Base-by-base conservation (phyloP, 2,113 vertebrate genomes). In the Crotophaga sulcirostris region DNA sequence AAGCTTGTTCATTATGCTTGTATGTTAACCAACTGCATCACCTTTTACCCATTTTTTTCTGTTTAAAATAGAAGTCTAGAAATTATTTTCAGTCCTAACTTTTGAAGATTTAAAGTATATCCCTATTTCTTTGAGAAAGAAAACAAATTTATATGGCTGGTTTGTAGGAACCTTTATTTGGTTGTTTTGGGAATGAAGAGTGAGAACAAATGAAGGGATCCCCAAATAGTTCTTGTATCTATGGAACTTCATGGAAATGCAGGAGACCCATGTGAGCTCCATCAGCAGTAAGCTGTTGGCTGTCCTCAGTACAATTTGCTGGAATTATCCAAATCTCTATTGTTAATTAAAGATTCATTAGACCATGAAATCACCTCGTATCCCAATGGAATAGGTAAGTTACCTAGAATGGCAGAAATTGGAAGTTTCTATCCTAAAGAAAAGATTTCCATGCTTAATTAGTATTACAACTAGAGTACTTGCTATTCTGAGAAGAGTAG, bases 271-370 rank as follows among this genome's bases (percentile, higher is more conserved):
- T 11, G 64, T 74, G 55, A 93, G 8, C 29, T 74, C 54, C 38
- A 70, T 58, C 45, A 89, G 13, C 23, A 62, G 29, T 59, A 67
- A 77, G 29, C 18, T 86, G 12, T 70, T 93, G 29, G 33, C 80
- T 81, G 33, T 78, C 44, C 76, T 91, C 38, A 78, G 47, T 82
- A 81, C 47, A 68, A 60, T 86, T 89, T 5, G 0, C 47, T 75
- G 74, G 56, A 94, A 75, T 92, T 95, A 92, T 94, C 76, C 60
- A 91, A 95, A 78, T 68, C 52, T 92, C 68, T 89, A 45, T 89
- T 93, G 88, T 94, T 96, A 96, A 96, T 94, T 96, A 95, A 93
- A 93, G 69, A 93, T 89, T 94, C 69, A 93, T 91, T 94, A 91
- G 80, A 92, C 93, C 89, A 40, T 94, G 81, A 96, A 97, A 97